A percentile compares a stretch with the other conserved stretches of the same genome.
phyloP scores from a whole-genome alignment of 2,797 vertebrate genomes.

The Sciurus vulgaris region DNA sequence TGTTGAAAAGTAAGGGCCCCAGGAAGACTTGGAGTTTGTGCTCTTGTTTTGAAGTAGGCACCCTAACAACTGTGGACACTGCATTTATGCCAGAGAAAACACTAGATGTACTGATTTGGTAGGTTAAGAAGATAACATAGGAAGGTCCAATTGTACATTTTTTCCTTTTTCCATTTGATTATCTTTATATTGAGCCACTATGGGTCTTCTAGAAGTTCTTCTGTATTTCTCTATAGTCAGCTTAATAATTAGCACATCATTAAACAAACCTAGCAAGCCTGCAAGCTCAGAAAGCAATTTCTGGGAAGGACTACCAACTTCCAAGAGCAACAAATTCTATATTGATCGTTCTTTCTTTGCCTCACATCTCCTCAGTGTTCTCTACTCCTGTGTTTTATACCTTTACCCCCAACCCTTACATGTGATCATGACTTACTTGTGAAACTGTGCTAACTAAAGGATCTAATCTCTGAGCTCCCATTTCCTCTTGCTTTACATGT shows the following conservation, averaged over 20 bases:
- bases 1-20: slow-evolving; percentile 61
- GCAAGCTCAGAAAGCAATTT: neutral
- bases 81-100: slow-evolving; percentile 45
- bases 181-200: neutral
- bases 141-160: neutral
- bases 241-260: neutral
- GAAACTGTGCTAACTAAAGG: neutral
- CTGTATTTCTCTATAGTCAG: neutral
- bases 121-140: slow-evolving; percentile 24
- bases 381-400: neutral
- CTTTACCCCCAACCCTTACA: neutral
- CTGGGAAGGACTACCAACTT: slow-evolving; percentile 14
- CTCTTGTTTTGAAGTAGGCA: slow-evolving; percentile 55
- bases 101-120: neutral
- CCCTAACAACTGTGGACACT: neutral
- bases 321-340: slow-evolving; percentile 15
- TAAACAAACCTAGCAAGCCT: neutral
- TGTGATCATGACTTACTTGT: neutral
- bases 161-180: neutral
- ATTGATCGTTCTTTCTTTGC: neutral
- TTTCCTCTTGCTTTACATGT: neutral
- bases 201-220: neutral
- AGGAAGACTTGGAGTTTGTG: slow-evolving; percentile 7
- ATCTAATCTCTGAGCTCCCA: neutral
- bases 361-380: neutral